Evolutionary conservation across 2,797 vertebrate species (phyloP).

Genomic region (Tinamus major): DNA sequence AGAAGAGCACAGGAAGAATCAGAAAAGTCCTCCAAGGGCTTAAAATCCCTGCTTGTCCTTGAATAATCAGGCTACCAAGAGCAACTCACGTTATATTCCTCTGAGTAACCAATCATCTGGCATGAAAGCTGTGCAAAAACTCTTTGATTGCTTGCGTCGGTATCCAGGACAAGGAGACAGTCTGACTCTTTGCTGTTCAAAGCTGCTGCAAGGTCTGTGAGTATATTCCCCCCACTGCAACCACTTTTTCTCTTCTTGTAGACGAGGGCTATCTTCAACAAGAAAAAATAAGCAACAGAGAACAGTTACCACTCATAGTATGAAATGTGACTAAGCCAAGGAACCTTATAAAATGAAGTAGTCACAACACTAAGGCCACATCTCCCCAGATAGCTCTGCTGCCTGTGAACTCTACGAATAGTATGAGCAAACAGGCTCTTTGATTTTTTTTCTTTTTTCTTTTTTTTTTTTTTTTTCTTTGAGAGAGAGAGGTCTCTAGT

Average conservation of each 20-base stretch:
- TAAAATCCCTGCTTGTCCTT: not conserved
- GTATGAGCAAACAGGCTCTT: not conserved
- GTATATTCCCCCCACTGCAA: not conserved
- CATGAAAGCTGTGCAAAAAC: not conserved
- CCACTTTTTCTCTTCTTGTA: not conserved
- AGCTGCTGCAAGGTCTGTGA: not conserved
- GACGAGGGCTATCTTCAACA: not conserved
- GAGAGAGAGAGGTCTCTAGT: too few relatives aligned
- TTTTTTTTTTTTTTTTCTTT: too few relatives aligned
- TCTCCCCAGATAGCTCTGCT: not conserved
- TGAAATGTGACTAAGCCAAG: not conserved
- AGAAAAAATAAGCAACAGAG: not conserved
- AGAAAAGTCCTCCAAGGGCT: not conserved
- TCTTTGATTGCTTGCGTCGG: not conserved
- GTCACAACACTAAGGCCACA: rapidly evolving
- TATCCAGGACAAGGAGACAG: not conserved
- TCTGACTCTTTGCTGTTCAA: not conserved
- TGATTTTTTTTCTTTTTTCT: too few relatives aligned
- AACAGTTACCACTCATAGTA: not conserved
- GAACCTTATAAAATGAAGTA: not conserved
- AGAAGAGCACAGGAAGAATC: not conserved
- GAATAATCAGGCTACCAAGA: not conserved
- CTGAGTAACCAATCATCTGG: not conserved
- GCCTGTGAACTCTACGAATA: not conserved
- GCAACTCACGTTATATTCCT: not conserved